Evolutionary conservation across 2,888 invertebrate genomes (phyloP), one percentile per base, ranked within the genome.

Genomic region (Pristionchus fissidentatus): DNA sequence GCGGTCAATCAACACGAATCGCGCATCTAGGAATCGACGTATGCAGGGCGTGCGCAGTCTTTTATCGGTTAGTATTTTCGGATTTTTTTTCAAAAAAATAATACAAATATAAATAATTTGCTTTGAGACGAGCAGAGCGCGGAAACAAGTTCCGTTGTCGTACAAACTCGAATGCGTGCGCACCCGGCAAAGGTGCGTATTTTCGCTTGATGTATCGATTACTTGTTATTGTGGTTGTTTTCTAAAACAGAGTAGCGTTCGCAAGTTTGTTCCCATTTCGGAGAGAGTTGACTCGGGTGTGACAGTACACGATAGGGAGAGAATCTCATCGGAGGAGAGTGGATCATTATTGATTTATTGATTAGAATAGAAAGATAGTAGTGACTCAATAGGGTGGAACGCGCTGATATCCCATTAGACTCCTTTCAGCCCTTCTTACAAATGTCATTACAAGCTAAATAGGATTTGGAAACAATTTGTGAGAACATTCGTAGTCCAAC

Each of bases 291-390:
- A 32, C 29, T 29, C 32, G 1, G 10, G 60, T 60, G 13, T 60
- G 60, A 3, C 60, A 32, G 29, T 60, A 29, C 0, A 4, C 60
- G 32, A 60, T 32, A 13, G 60, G 60, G 49, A 49, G 29, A 78
- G 55, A 26, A 78, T 43, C 43, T 78, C 78, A 35, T 49, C 49
- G 0, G 32, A 32, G 49, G 52, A 49, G 78, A 78, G 78, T 13
- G 55, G 35, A 78, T 52, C 55, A 78, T n/a, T n/a, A 66, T 66
- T 29, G 5, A 60, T 29, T 32, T 29, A 60, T 60, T 29, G 32
- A 38, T 35, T 66, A 66, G 66, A 29, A 22, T 19, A 60, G 8
- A n/a, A n/a, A 29, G 60, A 29, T 10, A 32, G 60, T 13, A 38
- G 66, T 22, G 32, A 10, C 15, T 10, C 19, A 66, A 38, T 66